Evolutionary conservation across 2,113 vertebrate genomes (phyloP).

Genomic region (Esox niger): DNA sequence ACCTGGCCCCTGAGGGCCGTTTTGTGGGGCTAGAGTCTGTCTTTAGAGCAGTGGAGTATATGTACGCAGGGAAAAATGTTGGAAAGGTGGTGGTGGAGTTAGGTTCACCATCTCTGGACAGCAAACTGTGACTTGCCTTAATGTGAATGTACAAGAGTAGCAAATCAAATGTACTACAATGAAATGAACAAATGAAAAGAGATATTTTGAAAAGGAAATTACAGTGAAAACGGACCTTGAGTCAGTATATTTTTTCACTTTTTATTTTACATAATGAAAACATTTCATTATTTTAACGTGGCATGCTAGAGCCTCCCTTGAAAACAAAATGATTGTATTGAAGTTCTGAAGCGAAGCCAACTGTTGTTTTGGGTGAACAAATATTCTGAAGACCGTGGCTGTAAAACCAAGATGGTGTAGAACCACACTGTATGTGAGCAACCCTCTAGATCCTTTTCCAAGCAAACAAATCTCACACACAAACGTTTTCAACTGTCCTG

Average conservation of each 20-base stretch:
- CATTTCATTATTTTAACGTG: background rate
- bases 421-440: too few species aligned
- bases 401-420: background rate
- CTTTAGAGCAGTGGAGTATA: slow-evolving; percentile 88
- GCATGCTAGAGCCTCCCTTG: slow-evolving; percentile 16
- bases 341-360: slow-evolving; percentile 8
- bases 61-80: slow-evolving; percentile 88
- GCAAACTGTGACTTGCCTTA: slow-evolving; percentile 80
- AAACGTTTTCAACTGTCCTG: background rate
- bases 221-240: background rate
- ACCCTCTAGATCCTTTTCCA: too few species aligned
- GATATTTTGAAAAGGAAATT: background rate
- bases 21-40: slow-evolving; percentile 87
- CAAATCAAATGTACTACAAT: background rate
- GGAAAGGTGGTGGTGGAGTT: slow-evolving; percentile 92
- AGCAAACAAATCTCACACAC: background rate
- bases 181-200: too few species aligned
- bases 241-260: background rate
- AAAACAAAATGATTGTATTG: slow-evolving; percentile 24
- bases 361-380: background rate
- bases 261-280: background rate
- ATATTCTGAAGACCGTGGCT: background rate
- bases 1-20: slow-evolving; percentile 73
- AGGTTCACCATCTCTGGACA: slow-evolving; percentile 72
- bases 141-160: background rate